These are phyloP conservation scores for Macrotis lagotis DNA, from an alignment of 2,113 vertebrate genomes.

Conservation along the genomic window DNA sequence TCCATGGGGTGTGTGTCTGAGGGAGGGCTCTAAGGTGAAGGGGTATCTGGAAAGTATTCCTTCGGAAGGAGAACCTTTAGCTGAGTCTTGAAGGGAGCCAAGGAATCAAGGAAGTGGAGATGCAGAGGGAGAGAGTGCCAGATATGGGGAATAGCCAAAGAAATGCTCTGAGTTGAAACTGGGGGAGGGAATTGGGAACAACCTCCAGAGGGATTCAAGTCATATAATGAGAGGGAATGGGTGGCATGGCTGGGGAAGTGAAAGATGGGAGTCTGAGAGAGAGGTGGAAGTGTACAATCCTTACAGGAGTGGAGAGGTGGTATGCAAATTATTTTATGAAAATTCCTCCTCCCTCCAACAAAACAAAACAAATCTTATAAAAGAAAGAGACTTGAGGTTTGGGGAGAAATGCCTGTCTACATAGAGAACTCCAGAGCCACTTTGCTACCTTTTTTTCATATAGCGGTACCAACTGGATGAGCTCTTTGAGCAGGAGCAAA, in stretches of 20 bases:
- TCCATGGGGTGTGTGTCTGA: neutral
- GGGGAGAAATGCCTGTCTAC: neutral
- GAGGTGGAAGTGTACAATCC: neutral
- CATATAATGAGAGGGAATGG: neutral
- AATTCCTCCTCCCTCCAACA: too few species aligned
- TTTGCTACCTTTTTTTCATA: conserved; percentile 34
- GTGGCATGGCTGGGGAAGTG: neutral
- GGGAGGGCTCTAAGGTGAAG: neutral
- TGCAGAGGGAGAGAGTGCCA: neutral
- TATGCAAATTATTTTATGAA: neutral
- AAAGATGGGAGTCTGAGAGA: neutral
- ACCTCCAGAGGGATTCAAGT: neutral
- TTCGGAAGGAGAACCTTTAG: neutral
- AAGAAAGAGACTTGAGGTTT: neutral
- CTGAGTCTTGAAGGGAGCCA: neutral
- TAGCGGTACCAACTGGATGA: conserved; percentile 97
- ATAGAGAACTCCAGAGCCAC: neutral
- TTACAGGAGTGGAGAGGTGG: neutral
- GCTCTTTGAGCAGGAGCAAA: conserved; percentile 94
- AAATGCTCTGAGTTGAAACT: neutral
- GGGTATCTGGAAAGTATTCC: neutral
- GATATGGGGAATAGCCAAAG: neutral
- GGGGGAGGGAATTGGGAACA: neutral
- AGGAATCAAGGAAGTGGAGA: neutral
- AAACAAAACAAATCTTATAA: neutral